Base-by-base conservation (phyloP, 2,888 invertebrate genomes). In the Agonopterix heracliana region DNA sequence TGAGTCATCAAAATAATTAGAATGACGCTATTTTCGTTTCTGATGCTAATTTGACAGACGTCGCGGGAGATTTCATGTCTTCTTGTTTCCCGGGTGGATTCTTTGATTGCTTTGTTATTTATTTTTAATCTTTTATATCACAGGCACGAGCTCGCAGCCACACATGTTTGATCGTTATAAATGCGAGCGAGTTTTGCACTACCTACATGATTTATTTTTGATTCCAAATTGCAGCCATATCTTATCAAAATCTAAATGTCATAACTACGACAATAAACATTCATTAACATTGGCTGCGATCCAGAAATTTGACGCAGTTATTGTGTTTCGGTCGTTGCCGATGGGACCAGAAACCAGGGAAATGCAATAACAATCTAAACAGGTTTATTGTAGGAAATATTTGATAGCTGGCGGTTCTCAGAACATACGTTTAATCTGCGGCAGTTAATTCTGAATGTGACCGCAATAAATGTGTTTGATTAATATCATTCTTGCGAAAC, bases 1-100 rank as follows among this genome's bases (percentile, higher is more conserved):
- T 87, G 88, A 88, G 82, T 87, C 87, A 88, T 87, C 88, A 87
- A 87, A 87, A 88, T 88, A 88, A 88, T 88, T 87, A 87, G 87
- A 87, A 88, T 87, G 82, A 84, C 82, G 87, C 86, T 88, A 88
- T 88, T 88, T 85, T 84, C 78, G 87, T 84, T 80, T 81, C 77
- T 81, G 86, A 84, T 86, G 85, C 82, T 87, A 87, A 87, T 87
- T 86, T 87, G 88, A 88, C 88, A 87, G 83, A 81, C 88, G 88
- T 85, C 85, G 87, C 85, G 87, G 87, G 87, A 85, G 86, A 86
- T 80, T 81, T 79, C 73, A 66, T 74, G 73, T 79, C 70, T 76
- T 77, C 76, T 82, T 80, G 78, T 79, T 75, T 74, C 74, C 68
- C 71, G 69, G 63, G 66, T 74, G 68, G 63, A 76, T 76, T 74